Evolutionary conservation across 1,140 invertebrate genomes (phyloP), one percentile per base, ranked within the genome.

Genomic region (Bombus soroeensis): DNA sequence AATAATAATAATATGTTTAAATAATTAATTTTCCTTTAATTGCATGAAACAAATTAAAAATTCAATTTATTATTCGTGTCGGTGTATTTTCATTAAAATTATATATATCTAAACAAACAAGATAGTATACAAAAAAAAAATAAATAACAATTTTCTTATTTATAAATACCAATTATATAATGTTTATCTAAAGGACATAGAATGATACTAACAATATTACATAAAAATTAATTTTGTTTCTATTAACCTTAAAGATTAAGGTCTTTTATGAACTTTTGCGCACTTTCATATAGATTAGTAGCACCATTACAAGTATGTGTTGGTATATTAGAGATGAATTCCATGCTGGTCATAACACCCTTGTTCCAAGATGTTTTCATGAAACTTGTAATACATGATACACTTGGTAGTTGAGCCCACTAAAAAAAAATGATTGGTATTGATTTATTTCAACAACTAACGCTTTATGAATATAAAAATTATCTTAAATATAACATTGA

Each of bases 311-410:
- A 70, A 3, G 88, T 78, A 62, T 93, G 82, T 2, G 37, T 81
- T 18, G 93, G 93, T 39, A 92, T 70, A 34, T 93, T 39, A 0
- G 82, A 86, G 10, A 93, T 25, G 71, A 93, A 93, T 79, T 90
- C 64, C 82, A 91, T 91, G 39, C 87, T 90, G 0, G 59, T 43
- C 43, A 93, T 88, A 34, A 93, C 89, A 64, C 92, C 90, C 13
- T 87, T 87, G 68, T 93, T 93, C 93, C 93, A 93, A 28, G 88
- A 91, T 9, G 77, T 81, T 82, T 86, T 90, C 0, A 89, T 10
- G 10, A 79, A 90, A 64, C 74, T 83, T 47, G 89, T 85, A 10
- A 93, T 43, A 66, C 87, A 83, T 28, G 74, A 62, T 5, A 84
- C 68, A 43, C 85, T 93, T 22, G 92, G 92, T 32, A 90, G 18